A percentile compares a stretch with the other conserved stretches of the same genome.
Evolutionary conservation across 2,888 invertebrate genomes (phyloP).

Genomic region (Aplocera efformata): DNA sequence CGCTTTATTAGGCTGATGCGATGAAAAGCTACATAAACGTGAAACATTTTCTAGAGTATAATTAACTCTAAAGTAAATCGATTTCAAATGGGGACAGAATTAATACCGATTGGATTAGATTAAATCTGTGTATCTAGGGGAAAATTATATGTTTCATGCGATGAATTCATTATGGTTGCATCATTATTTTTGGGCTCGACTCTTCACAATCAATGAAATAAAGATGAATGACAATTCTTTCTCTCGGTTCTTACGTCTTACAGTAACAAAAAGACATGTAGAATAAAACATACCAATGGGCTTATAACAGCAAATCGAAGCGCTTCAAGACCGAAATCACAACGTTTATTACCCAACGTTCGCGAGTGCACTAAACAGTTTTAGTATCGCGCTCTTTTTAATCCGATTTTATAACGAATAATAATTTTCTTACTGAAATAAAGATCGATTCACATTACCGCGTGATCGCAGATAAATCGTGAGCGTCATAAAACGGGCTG

Average conservation of each 20-base stretch:
- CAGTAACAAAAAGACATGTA: background rate
- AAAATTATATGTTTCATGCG: too few species aligned
- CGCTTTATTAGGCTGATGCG: slow-evolving; percentile 19
- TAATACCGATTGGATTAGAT: too few species aligned
- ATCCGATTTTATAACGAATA: background rate
- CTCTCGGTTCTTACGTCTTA: too few species aligned
- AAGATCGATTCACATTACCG: slow-evolving; percentile 34
- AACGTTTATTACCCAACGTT: background rate
- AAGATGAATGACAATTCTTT: too few species aligned
- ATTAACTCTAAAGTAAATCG: too few species aligned
- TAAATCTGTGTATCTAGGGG: too few species aligned
- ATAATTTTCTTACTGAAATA: slow-evolving; percentile 30
- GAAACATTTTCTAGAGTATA: too few species aligned
- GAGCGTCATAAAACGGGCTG: slow-evolving; percentile 28
- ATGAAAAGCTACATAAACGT: background rate
- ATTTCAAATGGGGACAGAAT: too few species aligned
- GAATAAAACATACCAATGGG: background rate
- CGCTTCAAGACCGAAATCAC: background rate
- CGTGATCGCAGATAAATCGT: slow-evolving; percentile 31
- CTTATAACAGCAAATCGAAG: background rate
- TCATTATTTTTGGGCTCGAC: too few species aligned
- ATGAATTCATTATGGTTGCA: too few species aligned
- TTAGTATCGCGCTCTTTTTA: too few species aligned
- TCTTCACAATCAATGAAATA: too few species aligned
- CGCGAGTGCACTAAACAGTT: slow-evolving; percentile 1